Evolutionary conservation across 2,797 vertebrate genomes (phyloP).

Genomic region (Poecilia wingei): DNA sequence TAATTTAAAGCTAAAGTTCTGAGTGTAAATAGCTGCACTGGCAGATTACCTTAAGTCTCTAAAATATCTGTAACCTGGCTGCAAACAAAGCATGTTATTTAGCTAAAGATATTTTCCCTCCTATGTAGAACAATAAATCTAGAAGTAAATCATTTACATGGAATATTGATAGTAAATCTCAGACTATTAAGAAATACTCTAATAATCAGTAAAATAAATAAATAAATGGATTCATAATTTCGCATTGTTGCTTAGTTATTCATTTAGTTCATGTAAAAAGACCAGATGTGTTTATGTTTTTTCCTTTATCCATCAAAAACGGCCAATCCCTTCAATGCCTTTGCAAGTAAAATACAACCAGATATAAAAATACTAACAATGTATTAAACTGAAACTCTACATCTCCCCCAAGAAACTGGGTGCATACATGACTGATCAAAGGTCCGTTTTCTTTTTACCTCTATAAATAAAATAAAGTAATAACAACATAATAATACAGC

Average conservation of each 20-base stretch:
- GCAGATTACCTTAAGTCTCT: neutral
- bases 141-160: conserved; percentile 33
- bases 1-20: neutral
- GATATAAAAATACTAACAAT: conserved; percentile 37
- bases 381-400: conserved; percentile 29
- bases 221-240: conserved; percentile 22
- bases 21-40: neutral
- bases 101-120: neutral
- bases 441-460: conserved; percentile 54
- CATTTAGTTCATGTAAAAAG: conserved; percentile 3
- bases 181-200: conserved; percentile 53
- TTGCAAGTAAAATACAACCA: conserved; percentile 22
- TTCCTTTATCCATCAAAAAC: conserved; percentile 10
- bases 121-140: neutral
- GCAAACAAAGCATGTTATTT: neutral
- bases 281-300: conserved; percentile 11
- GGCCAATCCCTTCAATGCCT: conserved; percentile 10
- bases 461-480: conserved; percentile 36
- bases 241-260: conserved; percentile 19
- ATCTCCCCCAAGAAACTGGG: neutral
- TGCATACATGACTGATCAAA: conserved; percentile 66
- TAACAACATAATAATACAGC: conserved; percentile 51
- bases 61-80: neutral
- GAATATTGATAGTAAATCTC: conserved; percentile 50
- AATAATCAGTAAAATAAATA: conserved; percentile 32